Base-by-base conservation (phyloP, 2,797 vertebrate genomes). In the Triplophysa bombifrons region DNA sequence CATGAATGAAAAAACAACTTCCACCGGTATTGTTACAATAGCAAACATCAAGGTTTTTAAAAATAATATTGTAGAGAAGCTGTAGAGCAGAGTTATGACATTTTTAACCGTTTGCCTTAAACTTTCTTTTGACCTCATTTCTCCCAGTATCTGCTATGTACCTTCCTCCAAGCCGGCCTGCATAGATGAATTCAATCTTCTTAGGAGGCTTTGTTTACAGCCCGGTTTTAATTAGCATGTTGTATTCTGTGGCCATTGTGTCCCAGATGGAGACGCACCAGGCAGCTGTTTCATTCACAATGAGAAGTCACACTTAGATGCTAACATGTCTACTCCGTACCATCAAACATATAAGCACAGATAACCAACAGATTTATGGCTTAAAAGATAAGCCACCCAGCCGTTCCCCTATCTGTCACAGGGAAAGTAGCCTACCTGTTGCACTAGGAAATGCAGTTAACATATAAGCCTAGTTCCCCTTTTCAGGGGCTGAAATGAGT, bases 211-310 rank as follows among this genome's bases (percentile, higher is more conserved):
- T 88, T 88, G 80, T 85, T 81, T 87, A 87, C 76, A 74, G 84
- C 67, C 81, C 64, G 81, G 78, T 72, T 88, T 83, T 88, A 82
- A 86, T 86, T 88, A 85, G 81, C 87, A 86, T 86, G 78, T 85
- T 83, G 82, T 81, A 78, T 80, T 84, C 84, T 78, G 77, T 82
- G 84, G 72, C 79, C 73, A 79, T 86, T 85, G 84, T 86, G 80
- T 67, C 80, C 78, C 82, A 83, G 80, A 88, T 84, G 74, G 77
- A 74, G 85, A 80, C 34, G 50, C 69, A 85, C 81, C 66, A 74
- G 82, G 84, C 86, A 86, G 83, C 80, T 87, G 87, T 85, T 86
- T 82, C 81, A 83, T 84, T 87, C 84, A 78, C 61, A 27, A 41
- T 55, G 41, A 83, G 60, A 78, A 84, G 74, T 70, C 70, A 66